Evolutionary conservation across 2,113 vertebrate species (phyloP).

Genomic region (Okapia johnstoni): DNA sequence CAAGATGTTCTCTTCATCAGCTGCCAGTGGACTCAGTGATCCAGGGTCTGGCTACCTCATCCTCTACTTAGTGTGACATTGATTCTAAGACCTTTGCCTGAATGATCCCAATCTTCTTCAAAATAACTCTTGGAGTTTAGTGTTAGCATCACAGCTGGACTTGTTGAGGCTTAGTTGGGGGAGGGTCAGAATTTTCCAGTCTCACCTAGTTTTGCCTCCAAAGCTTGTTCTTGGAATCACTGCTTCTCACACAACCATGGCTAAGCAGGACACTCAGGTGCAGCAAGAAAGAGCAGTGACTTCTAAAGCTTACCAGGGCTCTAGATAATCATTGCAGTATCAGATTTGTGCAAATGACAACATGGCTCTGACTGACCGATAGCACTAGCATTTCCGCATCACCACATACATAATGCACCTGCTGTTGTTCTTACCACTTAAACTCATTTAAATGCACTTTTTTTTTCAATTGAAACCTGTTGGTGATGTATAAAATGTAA

Average conservation of each 20-base stretch:
- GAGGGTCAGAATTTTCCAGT: neutral
- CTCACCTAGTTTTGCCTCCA: neutral
- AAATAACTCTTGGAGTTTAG: neutral
- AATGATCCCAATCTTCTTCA: neutral
- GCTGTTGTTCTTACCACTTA: accelerated
- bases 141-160: accelerated
- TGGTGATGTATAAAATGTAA: neutral
- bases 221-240: neutral
- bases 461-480: neutral
- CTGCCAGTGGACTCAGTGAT: accelerated
- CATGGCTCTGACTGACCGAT: accelerated
- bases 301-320: neutral
- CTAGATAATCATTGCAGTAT: no score
- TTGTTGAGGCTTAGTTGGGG: accelerated
- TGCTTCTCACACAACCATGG: accelerated
- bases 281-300: accelerated
- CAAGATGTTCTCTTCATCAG: neutral
- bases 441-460: neutral
- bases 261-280: accelerated
- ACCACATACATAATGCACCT: accelerated
- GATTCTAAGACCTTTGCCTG: accelerated
- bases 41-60: neutral
- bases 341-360: neutral
- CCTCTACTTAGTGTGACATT: accelerated
- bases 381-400: accelerated